These are phyloP conservation scores for Copidosoma floridanum DNA, from an alignment of 1,140 invertebrate species.

Conservation along the genomic window DNA sequence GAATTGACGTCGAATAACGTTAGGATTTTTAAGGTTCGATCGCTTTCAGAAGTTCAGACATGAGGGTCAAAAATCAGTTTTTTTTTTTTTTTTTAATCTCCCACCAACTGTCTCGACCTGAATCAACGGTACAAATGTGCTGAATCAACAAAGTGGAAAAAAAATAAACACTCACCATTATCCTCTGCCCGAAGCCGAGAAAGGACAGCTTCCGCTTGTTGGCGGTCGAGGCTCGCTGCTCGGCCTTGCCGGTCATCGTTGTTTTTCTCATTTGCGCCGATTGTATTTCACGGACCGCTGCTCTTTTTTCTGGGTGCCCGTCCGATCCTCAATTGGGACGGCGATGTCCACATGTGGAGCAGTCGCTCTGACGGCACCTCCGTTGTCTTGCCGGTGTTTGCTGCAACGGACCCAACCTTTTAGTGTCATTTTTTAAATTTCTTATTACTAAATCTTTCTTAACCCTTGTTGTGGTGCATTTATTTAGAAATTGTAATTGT, in stretches of 20 bases:
- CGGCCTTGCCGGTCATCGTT: constrained; percentile 31
- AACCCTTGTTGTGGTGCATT: background rate
- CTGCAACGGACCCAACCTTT: background rate
- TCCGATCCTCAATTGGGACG: constrained; percentile 54
- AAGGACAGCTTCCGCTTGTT: constrained; percentile 53
- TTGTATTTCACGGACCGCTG: constrained; percentile 15
- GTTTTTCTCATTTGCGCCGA: constrained; percentile 26
- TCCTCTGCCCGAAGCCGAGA: constrained; percentile 49
- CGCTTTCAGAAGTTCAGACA: no score
- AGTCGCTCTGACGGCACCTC: constrained; percentile 50
- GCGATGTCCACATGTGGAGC: constrained; percentile 58
- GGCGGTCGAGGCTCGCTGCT: constrained; percentile 30
- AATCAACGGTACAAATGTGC: no score
- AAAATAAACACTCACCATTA: constrained; percentile 39
- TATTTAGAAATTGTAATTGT: constrained; percentile 14
- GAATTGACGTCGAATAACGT: no score
- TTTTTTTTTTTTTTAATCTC: no score
- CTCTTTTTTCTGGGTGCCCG: constrained; percentile 57
- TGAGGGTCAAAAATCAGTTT: no score
- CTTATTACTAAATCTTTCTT: background rate
- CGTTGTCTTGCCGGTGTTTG: constrained; percentile 51
- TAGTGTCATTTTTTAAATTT: no score
- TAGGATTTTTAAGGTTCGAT: background rate
- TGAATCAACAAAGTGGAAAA: background rate
- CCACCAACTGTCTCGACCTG: no score